Evolutionary conservation across 53 echinoderm and acorn worm species (phyloP).

Genomic region (Actinopyga echinites): DNA sequence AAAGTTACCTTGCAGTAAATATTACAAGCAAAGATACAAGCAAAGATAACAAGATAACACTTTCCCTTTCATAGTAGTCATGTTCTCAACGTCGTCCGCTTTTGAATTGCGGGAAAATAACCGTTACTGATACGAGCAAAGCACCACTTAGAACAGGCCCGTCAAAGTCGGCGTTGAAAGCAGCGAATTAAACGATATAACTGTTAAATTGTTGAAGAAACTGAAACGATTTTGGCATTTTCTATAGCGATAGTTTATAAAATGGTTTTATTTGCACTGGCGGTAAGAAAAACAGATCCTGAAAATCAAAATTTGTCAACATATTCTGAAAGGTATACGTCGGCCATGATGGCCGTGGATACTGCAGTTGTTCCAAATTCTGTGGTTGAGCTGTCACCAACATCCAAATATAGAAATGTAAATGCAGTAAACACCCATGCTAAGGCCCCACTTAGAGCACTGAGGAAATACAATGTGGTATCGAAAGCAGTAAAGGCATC

Average conservation of each 20-base stretch:
- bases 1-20: no score
- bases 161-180: background rate
- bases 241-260: background rate
- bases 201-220: slow-evolving; percentile 7
- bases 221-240: background rate
- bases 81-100: no score
- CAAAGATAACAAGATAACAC: no score
- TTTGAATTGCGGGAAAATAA: background rate
- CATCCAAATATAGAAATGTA: background rate
- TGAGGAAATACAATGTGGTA: background rate
- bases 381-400: background rate
- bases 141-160: background rate
- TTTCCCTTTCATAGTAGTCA: no score
- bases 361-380: background rate
- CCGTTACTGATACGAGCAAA: background rate
- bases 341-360: background rate
- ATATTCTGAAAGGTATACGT: no score
- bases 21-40: no score
- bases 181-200: background rate
- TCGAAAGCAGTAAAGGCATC: background rate
- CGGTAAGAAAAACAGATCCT: background rate
- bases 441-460: background rate
- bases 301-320: no score
- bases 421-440: background rate
- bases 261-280: background rate